A percentile compares a stretch with the other conserved stretches of the same genome.
phyloP scores from a whole-genome alignment of 2,888 invertebrate species.

The Eupithecia pulchellata region DNA sequence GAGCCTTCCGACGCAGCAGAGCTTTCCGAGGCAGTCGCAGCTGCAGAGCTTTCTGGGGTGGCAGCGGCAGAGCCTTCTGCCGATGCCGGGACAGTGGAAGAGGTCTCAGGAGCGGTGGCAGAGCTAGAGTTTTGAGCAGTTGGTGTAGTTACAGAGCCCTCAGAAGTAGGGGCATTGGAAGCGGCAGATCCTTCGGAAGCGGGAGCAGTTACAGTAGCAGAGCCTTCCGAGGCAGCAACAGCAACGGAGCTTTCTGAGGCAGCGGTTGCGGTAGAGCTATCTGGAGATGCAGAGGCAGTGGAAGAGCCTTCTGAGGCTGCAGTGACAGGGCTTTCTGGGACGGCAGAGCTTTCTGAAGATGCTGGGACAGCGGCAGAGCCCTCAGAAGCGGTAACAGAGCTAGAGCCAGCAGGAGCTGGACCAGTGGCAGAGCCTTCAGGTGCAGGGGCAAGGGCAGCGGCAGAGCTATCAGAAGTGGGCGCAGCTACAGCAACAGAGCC shows the following conservation, averaged over 20 bases:
- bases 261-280: neutral
- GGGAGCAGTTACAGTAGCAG: neutral
- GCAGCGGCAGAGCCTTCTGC: constrained; percentile 14
- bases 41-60: constrained; percentile 13
- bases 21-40: constrained; percentile 4
- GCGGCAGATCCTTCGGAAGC: neutral
- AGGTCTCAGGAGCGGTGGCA: neutral
- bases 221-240: neutral
- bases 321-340: neutral
- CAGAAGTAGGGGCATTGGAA: constrained; percentile 9
- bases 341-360: neutral
- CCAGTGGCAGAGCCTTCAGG: constrained; percentile 22
- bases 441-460: neutral
- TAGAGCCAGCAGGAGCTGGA: neutral
- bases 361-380: constrained; percentile 1
- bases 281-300: constrained; percentile 9
- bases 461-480: neutral
- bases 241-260: constrained; percentile 14
- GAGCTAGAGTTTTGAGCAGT: too few relatives aligned
- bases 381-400: neutral
- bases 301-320: neutral
- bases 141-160: neutral
- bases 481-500: constrained; percentile 7
- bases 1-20: constrained; percentile 6
- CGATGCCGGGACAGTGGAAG: constrained; percentile 17